Percentiles rank a stretch among this genome's conserved stretches.
Conservation (phyloP, 1,140 invertebrate genomes). For the Eriocheir sinensis region DNA sequence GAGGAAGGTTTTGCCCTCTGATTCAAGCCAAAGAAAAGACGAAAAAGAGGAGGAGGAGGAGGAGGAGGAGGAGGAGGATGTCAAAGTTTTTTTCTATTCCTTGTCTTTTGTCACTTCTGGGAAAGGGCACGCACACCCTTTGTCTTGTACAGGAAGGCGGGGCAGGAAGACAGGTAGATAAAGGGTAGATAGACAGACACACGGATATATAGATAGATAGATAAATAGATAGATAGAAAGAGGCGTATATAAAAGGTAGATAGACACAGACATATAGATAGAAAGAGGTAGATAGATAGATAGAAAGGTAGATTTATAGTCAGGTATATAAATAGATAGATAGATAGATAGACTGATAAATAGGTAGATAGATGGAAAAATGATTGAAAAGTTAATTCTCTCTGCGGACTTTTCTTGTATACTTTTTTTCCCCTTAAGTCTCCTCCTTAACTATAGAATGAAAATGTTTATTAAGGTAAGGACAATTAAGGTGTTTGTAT, state of each 20-base stretch:
- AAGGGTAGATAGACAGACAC: too few relatives aligned
- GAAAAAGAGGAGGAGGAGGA: neutral
- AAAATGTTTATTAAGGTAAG: too few relatives aligned
- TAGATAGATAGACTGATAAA: neutral
- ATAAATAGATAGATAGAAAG: neutral
- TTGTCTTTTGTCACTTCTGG: conserved; percentile 5
- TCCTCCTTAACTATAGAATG: too few relatives aligned
- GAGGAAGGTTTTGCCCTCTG: conserved; percentile 8
- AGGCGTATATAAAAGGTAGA: neutral
- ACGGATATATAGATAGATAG: neutral
- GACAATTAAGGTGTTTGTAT: too few relatives aligned
- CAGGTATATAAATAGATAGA: neutral
- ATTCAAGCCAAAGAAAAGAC: neutral
- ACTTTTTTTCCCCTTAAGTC: too few relatives aligned
- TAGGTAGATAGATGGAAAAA: neutral
- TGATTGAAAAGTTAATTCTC: neutral
- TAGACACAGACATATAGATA: neutral
- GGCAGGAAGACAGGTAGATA: neutral
- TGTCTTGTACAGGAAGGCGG: neutral
- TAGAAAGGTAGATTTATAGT: neutral
- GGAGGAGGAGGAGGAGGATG: neutral
- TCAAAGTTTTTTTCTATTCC: neutral
- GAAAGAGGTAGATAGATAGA: too few relatives aligned
- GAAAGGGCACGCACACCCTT: neutral
- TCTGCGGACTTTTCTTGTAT: too few relatives aligned